Evolutionary conservation across 2,113 vertebrate genomes (phyloP), one percentile per base, ranked within the genome.

Genomic region (Cottus gobio): DNA sequence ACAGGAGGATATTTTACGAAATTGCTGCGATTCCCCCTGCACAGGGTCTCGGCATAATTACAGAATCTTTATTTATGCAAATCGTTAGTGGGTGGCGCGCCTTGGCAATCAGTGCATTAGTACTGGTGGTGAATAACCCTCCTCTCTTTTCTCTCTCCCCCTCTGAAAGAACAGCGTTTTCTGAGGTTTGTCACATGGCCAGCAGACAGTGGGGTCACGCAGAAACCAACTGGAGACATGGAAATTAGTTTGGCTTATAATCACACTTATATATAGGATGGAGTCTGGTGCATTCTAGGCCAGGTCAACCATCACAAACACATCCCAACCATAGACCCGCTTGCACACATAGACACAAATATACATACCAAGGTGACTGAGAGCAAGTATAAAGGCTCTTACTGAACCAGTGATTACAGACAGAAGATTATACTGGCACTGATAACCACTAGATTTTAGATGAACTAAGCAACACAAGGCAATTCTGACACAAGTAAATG

Each of bases 61-160:
- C 58, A 46, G 75, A 84, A 85, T 87, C 85, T 85, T 80, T 86
- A 72, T 83, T 81, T 68, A 86, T 90, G 85, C 67, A 86, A 80
- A 89, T 77, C 12, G 24, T 74, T 71, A 28, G 63, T 71, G 75
- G 86, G 80, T 76, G 83, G 85, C 56, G 57, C 48, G 34, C 80
- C 68, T 86, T 79, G 57, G 80, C 63, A 87, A 83, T 90, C 83
- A 82, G 70, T 31, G 67, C 37, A 31, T 78, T 39, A 77, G 50
- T 66, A 68, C 66, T 50, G 46, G 66, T 68, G 69, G 83, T 76
- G 85, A 85, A 84, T 87, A 64, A 74, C 69, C 71, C 66, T 77
- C 58, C 42, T 73, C 69, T 65, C 48, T 44, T 22, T 7, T 42
- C 39, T 37, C 42, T 71, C 67, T 48, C 44, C 36, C 36, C 28